Evolutionary conservation across 2,113 vertebrate genomes (phyloP).

Genomic region (Ranitomeya variabilis): DNA sequence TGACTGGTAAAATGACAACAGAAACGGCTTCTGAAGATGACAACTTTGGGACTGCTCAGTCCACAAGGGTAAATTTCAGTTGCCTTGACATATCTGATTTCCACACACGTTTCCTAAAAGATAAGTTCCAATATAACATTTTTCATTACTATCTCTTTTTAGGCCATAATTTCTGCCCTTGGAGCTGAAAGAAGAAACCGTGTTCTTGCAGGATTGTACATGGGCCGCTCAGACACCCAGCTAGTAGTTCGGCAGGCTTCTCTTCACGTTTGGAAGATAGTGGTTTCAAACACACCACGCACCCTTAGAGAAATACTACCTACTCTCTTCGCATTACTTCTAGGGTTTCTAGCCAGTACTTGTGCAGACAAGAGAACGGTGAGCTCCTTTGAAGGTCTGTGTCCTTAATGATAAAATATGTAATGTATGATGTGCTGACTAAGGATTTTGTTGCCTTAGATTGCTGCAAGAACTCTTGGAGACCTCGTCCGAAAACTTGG

Average conservation of each 20-base stretch:
- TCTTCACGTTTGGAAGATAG: slow-evolving; percentile 97
- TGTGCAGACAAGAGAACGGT: slow-evolving; percentile 97
- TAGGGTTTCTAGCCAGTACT: slow-evolving; percentile 96
- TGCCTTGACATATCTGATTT: background rate
- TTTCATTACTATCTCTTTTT: background rate
- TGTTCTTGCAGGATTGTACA: slow-evolving; percentile 94
- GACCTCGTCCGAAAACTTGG: slow-evolving; percentile 97
- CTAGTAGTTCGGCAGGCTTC: slow-evolving; percentile 96
- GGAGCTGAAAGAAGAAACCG: slow-evolving; percentile 91
- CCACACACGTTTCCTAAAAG: background rate
- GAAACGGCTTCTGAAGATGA: slow-evolving; percentile 97
- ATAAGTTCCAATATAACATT: background rate
- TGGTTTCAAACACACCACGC: slow-evolving; percentile 95
- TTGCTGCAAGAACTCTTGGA: slow-evolving; percentile 92
- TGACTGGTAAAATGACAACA: slow-evolving; percentile 98
- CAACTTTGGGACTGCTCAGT: slow-evolving; percentile 96
- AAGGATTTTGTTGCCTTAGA: slow-evolving; percentile 68
- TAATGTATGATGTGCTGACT: background rate
- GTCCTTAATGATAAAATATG: background rate
- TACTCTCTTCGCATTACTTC: slow-evolving; percentile 89
- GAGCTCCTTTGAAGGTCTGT: slow-evolving; percentile 52
- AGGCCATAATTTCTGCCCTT: slow-evolving; percentile 94
- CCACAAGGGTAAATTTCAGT: slow-evolving; percentile 82
- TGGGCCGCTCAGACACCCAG: slow-evolving; percentile 97
- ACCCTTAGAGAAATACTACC: slow-evolving; percentile 94